Evolutionary conservation across 2,888 invertebrate species (phyloP).

Genomic region (Orchesella flavescens): DNA sequence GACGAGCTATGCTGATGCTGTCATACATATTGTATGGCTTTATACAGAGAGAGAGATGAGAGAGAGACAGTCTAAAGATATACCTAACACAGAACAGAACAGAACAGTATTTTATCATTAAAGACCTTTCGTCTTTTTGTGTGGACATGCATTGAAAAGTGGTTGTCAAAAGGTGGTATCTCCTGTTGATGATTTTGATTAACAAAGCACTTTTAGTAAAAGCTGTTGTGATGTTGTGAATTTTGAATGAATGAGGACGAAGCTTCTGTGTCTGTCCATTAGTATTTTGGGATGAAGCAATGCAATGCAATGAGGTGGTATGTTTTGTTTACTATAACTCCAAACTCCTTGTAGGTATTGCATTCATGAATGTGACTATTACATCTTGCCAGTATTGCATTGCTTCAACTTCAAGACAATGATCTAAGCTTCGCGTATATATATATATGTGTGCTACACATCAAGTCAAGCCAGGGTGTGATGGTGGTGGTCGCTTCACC

Average conservation of each 20-base stretch:
- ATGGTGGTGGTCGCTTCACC: conserved; percentile 39
- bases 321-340: conserved; percentile 4
- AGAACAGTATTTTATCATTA: conserved; percentile 2
- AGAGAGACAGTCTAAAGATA: background rate
- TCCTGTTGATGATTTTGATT: conserved; percentile 46
- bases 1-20: background rate
- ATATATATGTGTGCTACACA: no score
- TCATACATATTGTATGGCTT: no score
- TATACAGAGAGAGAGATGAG: no score
- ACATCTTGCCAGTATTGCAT: background rate
- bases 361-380: no score
- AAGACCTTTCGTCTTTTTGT: conserved; percentile 27
- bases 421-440: no score
- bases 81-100: background rate
- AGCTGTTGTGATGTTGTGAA: background rate
- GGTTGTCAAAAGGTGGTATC: conserved; percentile 44
- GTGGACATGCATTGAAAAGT: conserved; percentile 40
- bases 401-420: no score
- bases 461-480: no score
- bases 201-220: conserved; percentile 42
- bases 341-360: no score
- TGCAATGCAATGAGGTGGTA: background rate
- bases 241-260: conserved; percentile 16
- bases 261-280: background rate
- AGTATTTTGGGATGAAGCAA: no score